Conservation (phyloP, 2,797 vertebrate genomes). For the Sciaenops ocellatus region DNA sequence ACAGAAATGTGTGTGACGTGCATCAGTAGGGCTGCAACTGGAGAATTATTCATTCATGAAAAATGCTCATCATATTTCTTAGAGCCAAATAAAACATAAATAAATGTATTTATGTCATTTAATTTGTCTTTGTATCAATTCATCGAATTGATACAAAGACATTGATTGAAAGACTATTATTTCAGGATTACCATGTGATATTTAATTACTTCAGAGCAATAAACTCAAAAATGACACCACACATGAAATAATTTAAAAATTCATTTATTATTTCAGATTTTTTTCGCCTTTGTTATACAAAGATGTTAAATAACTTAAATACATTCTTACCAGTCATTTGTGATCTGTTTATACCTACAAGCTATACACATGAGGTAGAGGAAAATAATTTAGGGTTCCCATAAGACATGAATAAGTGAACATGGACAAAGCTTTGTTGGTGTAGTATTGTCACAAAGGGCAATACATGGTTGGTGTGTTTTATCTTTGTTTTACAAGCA, state of each 20-base stretch:
- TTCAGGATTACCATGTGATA: not conserved
- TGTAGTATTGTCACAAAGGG: conserved; percentile 84
- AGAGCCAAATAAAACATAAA: not conserved
- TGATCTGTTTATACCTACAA: conserved; percentile 98
- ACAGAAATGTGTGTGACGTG: not conserved
- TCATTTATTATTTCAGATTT: conserved; percentile 99
- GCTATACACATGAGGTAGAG: conserved; percentile 99
- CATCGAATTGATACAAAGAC: too few relatives aligned
- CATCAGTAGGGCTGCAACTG: not conserved
- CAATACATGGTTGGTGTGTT: conserved; percentile 82
- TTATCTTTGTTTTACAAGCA: conserved; percentile 79
- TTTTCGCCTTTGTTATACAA: conserved; percentile 98
- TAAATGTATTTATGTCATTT: not conserved
- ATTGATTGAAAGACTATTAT: too few relatives aligned
- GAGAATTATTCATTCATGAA: not conserved
- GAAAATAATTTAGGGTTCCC: conserved; percentile 97
- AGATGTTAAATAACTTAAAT: conserved; percentile 99
- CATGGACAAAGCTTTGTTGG: conserved; percentile 84
- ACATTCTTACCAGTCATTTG: conserved; percentile 99
- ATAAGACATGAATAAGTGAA: conserved; percentile 92
- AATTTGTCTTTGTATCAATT: not conserved
- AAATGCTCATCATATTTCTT: not conserved
- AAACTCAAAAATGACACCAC: conserved; percentile 52
- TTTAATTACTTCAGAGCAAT: not conserved
- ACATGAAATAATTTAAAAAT: conserved; percentile 94